Conservation (phyloP, 2,888 invertebrate genomes). For the Plagodis pulveraria region DNA sequence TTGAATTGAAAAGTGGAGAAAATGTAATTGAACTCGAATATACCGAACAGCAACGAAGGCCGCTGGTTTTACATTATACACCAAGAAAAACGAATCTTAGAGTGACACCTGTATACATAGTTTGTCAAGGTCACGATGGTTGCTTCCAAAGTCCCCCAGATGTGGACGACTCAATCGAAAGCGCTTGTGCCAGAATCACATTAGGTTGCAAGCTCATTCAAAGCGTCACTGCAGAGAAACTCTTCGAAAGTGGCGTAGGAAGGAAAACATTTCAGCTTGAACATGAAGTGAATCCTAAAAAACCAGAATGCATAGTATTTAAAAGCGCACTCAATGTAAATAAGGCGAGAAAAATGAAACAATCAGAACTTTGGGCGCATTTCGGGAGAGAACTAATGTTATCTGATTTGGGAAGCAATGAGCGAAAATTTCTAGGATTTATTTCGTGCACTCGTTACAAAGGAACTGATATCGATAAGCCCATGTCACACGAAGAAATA, state of each 20-base stretch:
- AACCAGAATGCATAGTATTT: constrained; percentile 89
- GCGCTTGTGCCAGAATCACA: constrained; percentile 90
- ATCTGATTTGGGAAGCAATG: constrained; percentile 85
- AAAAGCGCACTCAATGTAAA: constrained; percentile 88
- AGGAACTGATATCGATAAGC: constrained; percentile 85
- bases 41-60: constrained; percentile 70
- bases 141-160: constrained; percentile 89
- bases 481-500: constrained; percentile 88
- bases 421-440: constrained; percentile 95
- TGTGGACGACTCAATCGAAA: constrained; percentile 87
- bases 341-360: constrained; percentile 89
- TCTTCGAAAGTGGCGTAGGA: constrained; percentile 91
- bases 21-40: constrained; percentile 87
- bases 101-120: constrained; percentile 93
- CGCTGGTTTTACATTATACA: constrained; percentile 82
- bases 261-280: constrained; percentile 93
- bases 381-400: constrained; percentile 94
- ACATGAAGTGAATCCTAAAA: constrained; percentile 83
- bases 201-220: constrained; percentile 93
- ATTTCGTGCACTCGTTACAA: constrained; percentile 93
- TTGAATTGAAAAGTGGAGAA: constrained; percentile 86
- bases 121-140: constrained; percentile 92
- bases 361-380: constrained; percentile 93
- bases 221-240: constrained; percentile 93
- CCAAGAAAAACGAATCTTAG: constrained; percentile 85